phyloP scores from a whole-genome alignment of 2,797 vertebrate genomes.

The Enteromius trimaculatus region DNA sequence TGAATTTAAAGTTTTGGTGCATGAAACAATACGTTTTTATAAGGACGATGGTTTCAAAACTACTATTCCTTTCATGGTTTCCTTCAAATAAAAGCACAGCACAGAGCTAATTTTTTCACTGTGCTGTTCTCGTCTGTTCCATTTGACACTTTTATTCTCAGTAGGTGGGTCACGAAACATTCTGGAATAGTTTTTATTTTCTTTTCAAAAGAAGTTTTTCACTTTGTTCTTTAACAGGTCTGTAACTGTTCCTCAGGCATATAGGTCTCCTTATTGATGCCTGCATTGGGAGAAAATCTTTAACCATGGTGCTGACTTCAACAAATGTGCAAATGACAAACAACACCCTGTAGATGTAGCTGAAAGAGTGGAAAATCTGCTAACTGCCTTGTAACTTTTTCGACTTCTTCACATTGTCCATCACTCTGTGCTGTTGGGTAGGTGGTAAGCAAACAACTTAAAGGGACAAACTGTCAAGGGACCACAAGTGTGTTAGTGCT shows the following conservation, averaged over 20 bases:
- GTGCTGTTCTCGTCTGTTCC: neutral
- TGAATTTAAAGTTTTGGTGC: slow-evolving; percentile 3
- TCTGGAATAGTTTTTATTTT: neutral
- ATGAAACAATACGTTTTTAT: neutral
- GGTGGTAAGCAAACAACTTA: neutral
- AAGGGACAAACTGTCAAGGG: neutral
- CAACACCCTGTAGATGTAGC: neutral
- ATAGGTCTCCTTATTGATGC: slow-evolving; percentile 5
- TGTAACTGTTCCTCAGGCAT: neutral
- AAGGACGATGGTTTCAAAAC: neutral
- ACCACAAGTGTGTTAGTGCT: neutral
- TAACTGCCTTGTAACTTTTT: neutral
- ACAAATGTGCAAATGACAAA: slow-evolving; percentile 21
- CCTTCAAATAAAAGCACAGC: neutral
- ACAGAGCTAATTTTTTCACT: slow-evolving; percentile 17
- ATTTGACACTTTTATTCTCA: slow-evolving; percentile 23
- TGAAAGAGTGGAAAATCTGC: slow-evolving; percentile 27
- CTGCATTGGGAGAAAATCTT: slow-evolving; percentile 11
- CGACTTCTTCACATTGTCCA: neutral
- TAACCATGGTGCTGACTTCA: slow-evolving; percentile 25
- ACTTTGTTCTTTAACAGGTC: slow-evolving; percentile 10
- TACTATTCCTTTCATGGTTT: neutral
- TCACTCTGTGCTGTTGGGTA: neutral
- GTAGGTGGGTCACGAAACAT: neutral
- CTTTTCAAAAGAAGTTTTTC: slow-evolving; percentile 6